Evolutionary conservation across 2,888 invertebrate genomes (phyloP).

Genomic region (Yponomeuta malinellus): DNA sequence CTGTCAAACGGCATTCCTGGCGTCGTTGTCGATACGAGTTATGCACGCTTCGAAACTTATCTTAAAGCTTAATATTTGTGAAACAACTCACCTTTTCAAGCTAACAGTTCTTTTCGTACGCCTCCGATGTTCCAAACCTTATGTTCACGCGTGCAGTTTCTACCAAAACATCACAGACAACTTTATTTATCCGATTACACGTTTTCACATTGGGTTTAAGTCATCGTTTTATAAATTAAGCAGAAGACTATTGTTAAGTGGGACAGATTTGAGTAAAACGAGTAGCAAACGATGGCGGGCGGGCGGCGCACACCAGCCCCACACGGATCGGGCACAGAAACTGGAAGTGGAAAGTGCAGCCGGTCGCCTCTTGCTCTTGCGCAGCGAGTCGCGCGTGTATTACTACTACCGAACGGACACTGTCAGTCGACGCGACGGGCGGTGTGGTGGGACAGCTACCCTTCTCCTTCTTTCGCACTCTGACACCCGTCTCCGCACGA

Average conservation of each 20-base stretch:
- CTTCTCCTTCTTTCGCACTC: slow-evolving; percentile 14
- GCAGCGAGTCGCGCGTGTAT: slow-evolving; percentile 46
- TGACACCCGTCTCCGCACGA: slow-evolving; percentile 20
- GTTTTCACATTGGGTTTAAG: slow-evolving; percentile 47
- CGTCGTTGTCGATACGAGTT: slow-evolving; percentile 67
- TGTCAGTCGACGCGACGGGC: slow-evolving; percentile 41
- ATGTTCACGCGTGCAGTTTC: slow-evolving; percentile 39
- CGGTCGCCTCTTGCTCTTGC: slow-evolving; percentile 45
- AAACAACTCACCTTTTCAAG: slow-evolving; percentile 70
- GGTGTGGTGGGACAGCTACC: slow-evolving; percentile 46
- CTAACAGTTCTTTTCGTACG: slow-evolving; percentile 64
- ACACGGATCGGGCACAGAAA: slow-evolving; percentile 61
- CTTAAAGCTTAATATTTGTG: slow-evolving; percentile 60
- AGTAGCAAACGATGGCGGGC: slow-evolving; percentile 52
- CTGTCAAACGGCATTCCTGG: slow-evolving; percentile 73
- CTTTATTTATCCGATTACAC: slow-evolving; percentile 39
- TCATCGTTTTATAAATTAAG: slow-evolving; percentile 48
- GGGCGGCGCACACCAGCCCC: slow-evolving; percentile 62
- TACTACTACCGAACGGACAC: slow-evolving; percentile 57
- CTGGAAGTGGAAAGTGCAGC: slow-evolving; percentile 63
- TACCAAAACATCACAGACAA: slow-evolving; percentile 48
- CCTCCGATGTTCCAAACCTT: slow-evolving; percentile 46
- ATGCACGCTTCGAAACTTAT: slow-evolving; percentile 63
- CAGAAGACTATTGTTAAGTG: slow-evolving; percentile 32
- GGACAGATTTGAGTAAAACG: slow-evolving; percentile 52